phyloP scores from a whole-genome alignment of 2,888 invertebrate genomes.

The Margaritifera margaritifera region DNA sequence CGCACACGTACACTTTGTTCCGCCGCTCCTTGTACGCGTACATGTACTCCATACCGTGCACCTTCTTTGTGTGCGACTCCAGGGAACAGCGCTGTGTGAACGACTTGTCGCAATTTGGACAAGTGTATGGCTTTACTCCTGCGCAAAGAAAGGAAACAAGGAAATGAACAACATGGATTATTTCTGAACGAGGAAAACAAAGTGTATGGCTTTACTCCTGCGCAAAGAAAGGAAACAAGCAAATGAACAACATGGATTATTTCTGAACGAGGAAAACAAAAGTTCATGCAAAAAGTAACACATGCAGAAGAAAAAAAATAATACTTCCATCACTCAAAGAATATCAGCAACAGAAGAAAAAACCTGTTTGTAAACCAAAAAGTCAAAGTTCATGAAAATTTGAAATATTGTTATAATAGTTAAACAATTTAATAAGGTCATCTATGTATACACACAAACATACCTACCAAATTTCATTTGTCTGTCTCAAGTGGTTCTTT shows the following conservation, averaged over 20 bases:
- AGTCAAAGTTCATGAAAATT: too few relatives aligned
- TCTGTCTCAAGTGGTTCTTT: too few relatives aligned
- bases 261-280: too few relatives aligned
- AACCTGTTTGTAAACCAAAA: too few relatives aligned
- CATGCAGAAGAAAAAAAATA: too few relatives aligned
- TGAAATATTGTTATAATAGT: too few relatives aligned
- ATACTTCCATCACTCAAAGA: too few relatives aligned
- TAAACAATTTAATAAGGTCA: too few relatives aligned
- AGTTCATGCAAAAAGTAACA: too few relatives aligned
- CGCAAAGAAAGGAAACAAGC: not conserved
- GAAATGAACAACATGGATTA: not conserved
- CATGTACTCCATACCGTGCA: slow-evolving; percentile 95
- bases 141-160: slow-evolving; percentile 14
- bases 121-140: slow-evolving; percentile 98
- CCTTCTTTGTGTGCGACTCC: slow-evolving; percentile 98
- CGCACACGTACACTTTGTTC: slow-evolving; percentile 98
- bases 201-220: slow-evolving; percentile 96
- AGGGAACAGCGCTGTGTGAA: slow-evolving; percentile 99
- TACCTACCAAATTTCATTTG: too few relatives aligned
- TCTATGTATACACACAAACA: too few relatives aligned
- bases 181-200: slow-evolving; percentile 72
- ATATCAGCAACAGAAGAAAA: too few relatives aligned
- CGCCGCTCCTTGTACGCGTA: slow-evolving; percentile 98
- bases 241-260: not conserved
- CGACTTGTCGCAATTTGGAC: slow-evolving; percentile 97